Percentiles rank a stretch among this genome's conserved stretches.
These are phyloP conservation scores for Dolichotis patagonum DNA, from an alignment of 2,113 vertebrate species.

Conservation along the genomic window DNA sequence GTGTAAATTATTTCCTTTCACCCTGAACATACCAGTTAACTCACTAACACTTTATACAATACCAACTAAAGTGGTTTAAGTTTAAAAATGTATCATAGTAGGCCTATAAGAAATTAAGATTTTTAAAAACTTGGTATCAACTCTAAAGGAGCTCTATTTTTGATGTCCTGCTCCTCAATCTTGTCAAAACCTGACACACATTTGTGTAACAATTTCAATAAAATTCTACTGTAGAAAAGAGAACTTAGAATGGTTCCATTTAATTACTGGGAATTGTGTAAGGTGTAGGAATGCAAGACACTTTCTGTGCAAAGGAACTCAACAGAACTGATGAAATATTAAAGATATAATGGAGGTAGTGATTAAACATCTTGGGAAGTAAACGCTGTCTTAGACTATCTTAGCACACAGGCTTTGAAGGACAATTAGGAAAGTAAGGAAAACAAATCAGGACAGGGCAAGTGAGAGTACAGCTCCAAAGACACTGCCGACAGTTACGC, in stretches of 20 bases:
- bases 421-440: not conserved
- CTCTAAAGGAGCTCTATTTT: not conserved
- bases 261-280: not conserved
- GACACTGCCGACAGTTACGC: not conserved
- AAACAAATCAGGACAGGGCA: not conserved
- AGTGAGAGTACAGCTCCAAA: not conserved
- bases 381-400: not conserved
- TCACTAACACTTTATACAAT: not conserved
- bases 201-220: not conserved
- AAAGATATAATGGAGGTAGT: not conserved
- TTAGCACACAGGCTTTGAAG: not conserved
- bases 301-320: not conserved
- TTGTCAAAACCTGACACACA: not conserved
- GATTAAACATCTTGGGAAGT: not conserved
- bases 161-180: not conserved
- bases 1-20: not conserved
- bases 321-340: not conserved
- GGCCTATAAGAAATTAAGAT: not conserved
- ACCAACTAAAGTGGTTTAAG: not conserved
- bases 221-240: slow-evolving; percentile 1
- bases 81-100: slow-evolving; percentile 20
- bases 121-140: not conserved
- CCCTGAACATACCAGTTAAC: not conserved
- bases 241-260: not conserved
- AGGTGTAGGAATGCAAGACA: not conserved